Conservation (phyloP, 2,797 vertebrate species). For the Sitta carolinensis region DNA sequence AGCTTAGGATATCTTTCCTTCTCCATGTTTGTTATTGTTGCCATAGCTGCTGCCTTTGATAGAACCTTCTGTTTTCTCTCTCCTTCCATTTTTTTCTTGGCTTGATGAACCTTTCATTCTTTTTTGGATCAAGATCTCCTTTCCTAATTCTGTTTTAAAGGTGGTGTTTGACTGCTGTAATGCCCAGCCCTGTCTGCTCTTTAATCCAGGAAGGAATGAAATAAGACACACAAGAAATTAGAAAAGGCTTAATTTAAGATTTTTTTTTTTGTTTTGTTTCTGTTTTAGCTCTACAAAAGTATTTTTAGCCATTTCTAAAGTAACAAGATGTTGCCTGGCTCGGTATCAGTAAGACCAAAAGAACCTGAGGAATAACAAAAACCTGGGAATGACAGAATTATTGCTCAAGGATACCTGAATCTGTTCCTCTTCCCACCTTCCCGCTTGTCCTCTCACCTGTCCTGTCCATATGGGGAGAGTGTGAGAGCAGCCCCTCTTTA, state of each 20-base stretch:
- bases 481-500: neutral
- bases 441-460: neutral
- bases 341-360: neutral
- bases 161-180: neutral
- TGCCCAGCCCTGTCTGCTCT: neutral
- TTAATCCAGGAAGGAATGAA: slow-evolving; percentile 1
- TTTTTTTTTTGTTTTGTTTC: neutral
- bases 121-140: neutral
- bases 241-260: neutral
- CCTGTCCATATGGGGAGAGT: neutral
- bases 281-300: neutral
- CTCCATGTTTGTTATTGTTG: neutral
- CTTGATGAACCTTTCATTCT: neutral
- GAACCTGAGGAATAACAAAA: neutral
- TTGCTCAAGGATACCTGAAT: neutral
- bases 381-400: neutral
- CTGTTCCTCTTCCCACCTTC: neutral
- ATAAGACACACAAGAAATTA: neutral
- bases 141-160: neutral
- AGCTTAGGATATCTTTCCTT: neutral
- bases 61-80: neutral
- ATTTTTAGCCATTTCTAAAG: neutral
- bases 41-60: neutral
- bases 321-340: neutral
- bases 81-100: slow-evolving; percentile 29